Evolutionary conservation across 2,888 invertebrate genomes (phyloP).

Genomic region (Zaprionus obscuricornis): DNA sequence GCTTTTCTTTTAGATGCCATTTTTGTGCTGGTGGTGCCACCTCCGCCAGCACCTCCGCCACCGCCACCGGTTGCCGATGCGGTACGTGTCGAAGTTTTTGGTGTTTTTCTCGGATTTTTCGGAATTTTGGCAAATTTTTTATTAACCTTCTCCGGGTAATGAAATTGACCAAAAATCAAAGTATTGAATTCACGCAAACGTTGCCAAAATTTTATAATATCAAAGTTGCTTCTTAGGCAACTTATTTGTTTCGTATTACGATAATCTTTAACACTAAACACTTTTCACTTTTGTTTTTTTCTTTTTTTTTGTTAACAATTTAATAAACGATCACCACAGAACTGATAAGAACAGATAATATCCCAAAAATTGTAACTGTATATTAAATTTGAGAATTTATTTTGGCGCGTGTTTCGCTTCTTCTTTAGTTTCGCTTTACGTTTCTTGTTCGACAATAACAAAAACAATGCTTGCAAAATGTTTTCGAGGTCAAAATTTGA

Average conservation of each 20-base stretch:
- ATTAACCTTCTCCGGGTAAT: conserved; percentile 56
- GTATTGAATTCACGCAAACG: conserved; percentile 59
- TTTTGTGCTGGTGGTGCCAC: conserved; percentile 81
- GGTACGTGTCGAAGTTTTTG: conserved; percentile 82
- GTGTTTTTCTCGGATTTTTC: conserved; percentile 83
- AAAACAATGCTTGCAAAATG: conserved; percentile 12
- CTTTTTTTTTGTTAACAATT: conserved; percentile 1
- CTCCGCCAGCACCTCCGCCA: conserved; percentile 81
- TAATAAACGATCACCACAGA: no score
- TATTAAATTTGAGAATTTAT: no score
- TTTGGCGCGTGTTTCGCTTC: conserved; percentile 39
- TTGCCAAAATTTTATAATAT: conserved; percentile 68
- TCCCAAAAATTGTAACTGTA: no score
- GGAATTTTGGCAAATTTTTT: conserved; percentile 82
- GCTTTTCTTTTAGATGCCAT: conserved; percentile 84
- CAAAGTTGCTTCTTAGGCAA: conserved; percentile 63
- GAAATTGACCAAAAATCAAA: conserved; percentile 63
- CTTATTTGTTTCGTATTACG: no score
- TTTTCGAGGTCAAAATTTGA: conserved; percentile 2
- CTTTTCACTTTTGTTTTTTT: conserved; percentile 50
- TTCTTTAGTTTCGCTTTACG: neutral
- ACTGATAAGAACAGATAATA: conserved; percentile 19
- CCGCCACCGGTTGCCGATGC: conserved; percentile 82
- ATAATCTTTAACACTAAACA: conserved; percentile 55
- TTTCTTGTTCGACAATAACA: conserved; percentile 4